phyloP scores from a whole-genome alignment of 2,888 invertebrate species.

The Odiellus spinosus region DNA sequence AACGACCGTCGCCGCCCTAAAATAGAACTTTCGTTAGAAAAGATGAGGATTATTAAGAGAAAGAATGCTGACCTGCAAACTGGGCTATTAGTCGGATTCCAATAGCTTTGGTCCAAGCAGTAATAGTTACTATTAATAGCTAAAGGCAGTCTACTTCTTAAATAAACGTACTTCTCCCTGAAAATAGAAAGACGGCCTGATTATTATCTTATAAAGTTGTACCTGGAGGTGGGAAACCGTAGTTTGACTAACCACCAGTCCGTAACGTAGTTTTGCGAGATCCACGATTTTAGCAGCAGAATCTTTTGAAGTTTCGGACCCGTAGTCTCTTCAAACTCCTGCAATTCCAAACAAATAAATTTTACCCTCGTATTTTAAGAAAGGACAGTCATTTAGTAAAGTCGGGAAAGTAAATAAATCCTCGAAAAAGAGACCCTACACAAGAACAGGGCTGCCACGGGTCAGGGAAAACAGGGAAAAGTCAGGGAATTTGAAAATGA shows the following conservation, averaged over 20 bases:
- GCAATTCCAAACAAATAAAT: constrained; percentile 6
- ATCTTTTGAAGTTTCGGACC: constrained; percentile 32
- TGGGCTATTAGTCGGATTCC: constrained; percentile 29
- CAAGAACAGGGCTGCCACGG: no score
- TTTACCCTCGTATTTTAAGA: not conserved
- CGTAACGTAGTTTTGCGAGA: constrained; percentile 34
- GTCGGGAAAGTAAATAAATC: no score
- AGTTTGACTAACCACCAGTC: constrained; percentile 38
- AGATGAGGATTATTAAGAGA: no score
- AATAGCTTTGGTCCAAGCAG: constrained; percentile 34
- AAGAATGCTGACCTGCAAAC: constrained; percentile 31
- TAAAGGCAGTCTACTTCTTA: constrained; percentile 32
- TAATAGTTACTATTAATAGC: constrained; percentile 37
- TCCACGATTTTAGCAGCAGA: constrained; percentile 34
- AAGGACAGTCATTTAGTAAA: no score
- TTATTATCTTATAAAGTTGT: no score
- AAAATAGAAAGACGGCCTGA: constrained; percentile 13
- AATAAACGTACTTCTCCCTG: constrained; percentile 37
- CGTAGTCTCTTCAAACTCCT: constrained; percentile 30
- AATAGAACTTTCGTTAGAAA: no score
- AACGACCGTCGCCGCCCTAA: constrained; percentile 31
- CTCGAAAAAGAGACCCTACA: no score
- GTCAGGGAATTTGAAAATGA: no score
- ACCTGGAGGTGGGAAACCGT: no score
- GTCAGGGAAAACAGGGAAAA: no score